Evolutionary conservation across 2,797 vertebrate species (phyloP).

Genomic region (Xiphorhynchus erythropygius): DNA sequence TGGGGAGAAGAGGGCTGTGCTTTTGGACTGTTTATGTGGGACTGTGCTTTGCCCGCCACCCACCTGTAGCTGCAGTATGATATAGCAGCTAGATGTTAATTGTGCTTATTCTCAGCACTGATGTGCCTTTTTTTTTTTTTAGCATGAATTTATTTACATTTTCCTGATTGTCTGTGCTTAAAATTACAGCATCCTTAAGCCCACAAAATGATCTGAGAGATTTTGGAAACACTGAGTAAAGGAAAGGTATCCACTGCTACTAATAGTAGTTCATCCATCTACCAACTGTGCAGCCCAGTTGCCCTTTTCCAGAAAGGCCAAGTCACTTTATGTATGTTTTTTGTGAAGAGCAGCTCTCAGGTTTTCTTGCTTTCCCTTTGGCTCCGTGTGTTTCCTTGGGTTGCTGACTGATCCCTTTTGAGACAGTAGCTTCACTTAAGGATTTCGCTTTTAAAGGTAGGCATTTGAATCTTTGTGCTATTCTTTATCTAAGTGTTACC

Average conservation of each 20-base stretch:
- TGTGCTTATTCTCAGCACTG: neutral
- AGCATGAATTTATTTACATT: neutral
- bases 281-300: slow-evolving; percentile 9
- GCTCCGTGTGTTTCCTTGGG: neutral
- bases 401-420: neutral
- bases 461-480: neutral
- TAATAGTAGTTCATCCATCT: neutral
- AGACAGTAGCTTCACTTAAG: neutral
- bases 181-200: neutral
- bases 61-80: neutral
- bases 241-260: neutral
- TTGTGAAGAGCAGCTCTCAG: neutral
- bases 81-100: neutral
- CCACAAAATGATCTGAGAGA: neutral
- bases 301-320: neutral
- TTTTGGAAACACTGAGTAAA: neutral
- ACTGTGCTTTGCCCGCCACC: neutral
- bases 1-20: neutral
- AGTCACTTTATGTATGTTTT: neutral
- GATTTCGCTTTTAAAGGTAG: slow-evolving; percentile 33
- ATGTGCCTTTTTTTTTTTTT: neutral
- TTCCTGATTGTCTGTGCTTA: neutral
- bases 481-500: neutral
- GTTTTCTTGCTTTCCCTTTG: neutral
- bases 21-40: neutral